These are phyloP conservation scores for Amia ocellicauda DNA, from an alignment of 2,113 vertebrate species.

Conservation along the genomic window DNA sequence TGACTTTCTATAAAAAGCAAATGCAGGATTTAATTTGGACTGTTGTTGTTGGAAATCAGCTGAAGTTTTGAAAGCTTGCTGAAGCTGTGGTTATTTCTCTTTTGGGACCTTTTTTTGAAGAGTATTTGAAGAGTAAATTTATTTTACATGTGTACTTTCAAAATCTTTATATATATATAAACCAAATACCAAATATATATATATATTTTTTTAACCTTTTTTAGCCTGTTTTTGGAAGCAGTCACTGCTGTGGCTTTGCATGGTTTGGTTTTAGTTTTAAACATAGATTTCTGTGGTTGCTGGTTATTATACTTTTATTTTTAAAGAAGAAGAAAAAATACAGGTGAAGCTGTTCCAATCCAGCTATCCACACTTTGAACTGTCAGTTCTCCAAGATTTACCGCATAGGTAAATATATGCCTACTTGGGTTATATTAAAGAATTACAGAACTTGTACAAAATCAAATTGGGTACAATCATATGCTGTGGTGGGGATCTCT, in stretches of 20 bases:
- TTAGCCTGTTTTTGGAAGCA: conserved; percentile 49
- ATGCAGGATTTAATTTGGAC: conserved; percentile 24
- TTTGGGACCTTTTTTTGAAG: conserved; percentile 36
- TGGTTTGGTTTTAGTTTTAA: conserved; percentile 38
- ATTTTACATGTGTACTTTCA: conserved; percentile 60
- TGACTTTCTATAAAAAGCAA: conserved; percentile 37
- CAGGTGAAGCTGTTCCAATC: too few species aligned
- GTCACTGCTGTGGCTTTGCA: conserved; percentile 43
- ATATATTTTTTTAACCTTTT: background rate
- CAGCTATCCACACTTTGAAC: background rate
- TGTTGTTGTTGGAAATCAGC: conserved; percentile 49
- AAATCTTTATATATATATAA: too few species aligned
- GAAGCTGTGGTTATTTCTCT: conserved; percentile 34
- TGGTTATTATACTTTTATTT: conserved; percentile 5
- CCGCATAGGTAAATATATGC: too few species aligned
- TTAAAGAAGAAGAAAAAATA: too few species aligned
- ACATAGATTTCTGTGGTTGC: conserved; percentile 48
- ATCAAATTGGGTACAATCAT: too few species aligned
- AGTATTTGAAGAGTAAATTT: conserved; percentile 54
- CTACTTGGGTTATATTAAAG: too few species aligned
- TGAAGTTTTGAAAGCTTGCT: conserved; percentile 45
- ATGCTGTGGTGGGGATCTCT: too few species aligned
- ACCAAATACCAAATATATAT: too few species aligned
- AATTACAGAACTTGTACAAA: too few species aligned
- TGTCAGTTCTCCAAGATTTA: too few species aligned